Conservation (phyloP, 2,113 vertebrate species). For the Chaenogobius annularis region DNA sequence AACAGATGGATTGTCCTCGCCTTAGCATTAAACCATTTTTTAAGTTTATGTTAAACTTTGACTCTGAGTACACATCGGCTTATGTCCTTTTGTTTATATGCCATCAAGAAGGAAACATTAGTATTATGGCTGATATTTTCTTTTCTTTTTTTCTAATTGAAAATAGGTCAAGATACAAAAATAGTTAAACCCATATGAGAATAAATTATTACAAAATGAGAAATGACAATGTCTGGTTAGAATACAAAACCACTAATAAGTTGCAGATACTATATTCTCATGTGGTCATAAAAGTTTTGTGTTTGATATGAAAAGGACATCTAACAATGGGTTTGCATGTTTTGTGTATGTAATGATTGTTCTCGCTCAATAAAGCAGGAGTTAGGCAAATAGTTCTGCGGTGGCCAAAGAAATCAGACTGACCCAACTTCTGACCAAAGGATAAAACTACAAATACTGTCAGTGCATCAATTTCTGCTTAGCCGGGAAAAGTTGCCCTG, state of each 20-base stretch:
- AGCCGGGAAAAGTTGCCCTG: not conserved
- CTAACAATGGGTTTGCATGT: conserved; percentile 31
- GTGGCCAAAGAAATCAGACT: conserved; percentile 1
- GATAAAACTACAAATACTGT: conserved; percentile 14
- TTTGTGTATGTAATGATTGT: conserved; percentile 28
- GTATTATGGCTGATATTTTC: not conserved
- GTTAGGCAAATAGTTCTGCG: conserved; percentile 41
- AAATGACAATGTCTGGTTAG: conserved; percentile 44
- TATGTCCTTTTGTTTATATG: not conserved
- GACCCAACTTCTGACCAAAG: conserved; percentile 25
- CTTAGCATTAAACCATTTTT: not conserved
- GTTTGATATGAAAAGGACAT: conserved; percentile 45
- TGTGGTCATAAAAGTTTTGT: conserved; percentile 18
- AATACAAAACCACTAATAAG: conserved; percentile 49
- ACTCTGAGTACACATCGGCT: not conserved
- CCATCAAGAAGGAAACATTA: conserved; percentile 24
- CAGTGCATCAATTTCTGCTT: conserved; percentile 30
- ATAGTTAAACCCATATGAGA: not conserved
- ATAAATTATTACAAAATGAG: conserved; percentile 10
- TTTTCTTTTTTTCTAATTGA: too few species aligned
- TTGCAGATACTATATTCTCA: conserved; percentile 45
- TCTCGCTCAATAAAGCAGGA: conserved; percentile 22
- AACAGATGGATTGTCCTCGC: not conserved
- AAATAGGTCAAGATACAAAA: not conserved
- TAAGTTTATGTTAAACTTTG: not conserved